A percentile compares a stretch with the other conserved stretches of the same genome.
Evolutionary conservation across 2,797 vertebrate genomes (phyloP).

Genomic region (Mycteria americana): DNA sequence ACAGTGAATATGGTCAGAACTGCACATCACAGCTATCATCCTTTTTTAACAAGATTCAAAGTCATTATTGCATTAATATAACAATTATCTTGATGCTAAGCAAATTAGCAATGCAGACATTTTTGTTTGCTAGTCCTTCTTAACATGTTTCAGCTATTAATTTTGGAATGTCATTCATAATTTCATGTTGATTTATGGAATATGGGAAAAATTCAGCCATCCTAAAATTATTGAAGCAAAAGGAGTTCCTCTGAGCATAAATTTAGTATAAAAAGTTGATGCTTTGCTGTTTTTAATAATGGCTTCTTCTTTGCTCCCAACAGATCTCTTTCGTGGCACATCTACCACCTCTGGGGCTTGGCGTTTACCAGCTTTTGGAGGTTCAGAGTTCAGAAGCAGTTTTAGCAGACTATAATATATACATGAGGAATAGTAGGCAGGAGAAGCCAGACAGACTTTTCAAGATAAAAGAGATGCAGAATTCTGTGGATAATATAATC

Average conservation of each 20-base stretch:
- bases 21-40: neutral
- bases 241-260: neutral
- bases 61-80: neutral
- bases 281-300: neutral
- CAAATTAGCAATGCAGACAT: neutral
- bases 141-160: neutral
- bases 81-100: neutral
- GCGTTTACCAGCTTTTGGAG: slow-evolving; percentile 81
- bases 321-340: slow-evolving; percentile 86
- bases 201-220: neutral
- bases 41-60: neutral
- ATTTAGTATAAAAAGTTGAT: neutral
- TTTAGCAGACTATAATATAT: slow-evolving; percentile 77
- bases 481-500: slow-evolving; percentile 67
- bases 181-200: neutral
- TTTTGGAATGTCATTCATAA: neutral
- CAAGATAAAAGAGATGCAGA: slow-evolving; percentile 72
- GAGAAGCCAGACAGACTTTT: slow-evolving; percentile 72
- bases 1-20: neutral
- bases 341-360: slow-evolving; percentile 82
- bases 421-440: slow-evolving; percentile 41
- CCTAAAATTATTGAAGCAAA: neutral
- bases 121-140: neutral
- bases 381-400: slow-evolving; percentile 69
- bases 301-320: neutral